Evolutionary conservation across 2,113 vertebrate genomes (phyloP).

Genomic region (Conger conger): DNA sequence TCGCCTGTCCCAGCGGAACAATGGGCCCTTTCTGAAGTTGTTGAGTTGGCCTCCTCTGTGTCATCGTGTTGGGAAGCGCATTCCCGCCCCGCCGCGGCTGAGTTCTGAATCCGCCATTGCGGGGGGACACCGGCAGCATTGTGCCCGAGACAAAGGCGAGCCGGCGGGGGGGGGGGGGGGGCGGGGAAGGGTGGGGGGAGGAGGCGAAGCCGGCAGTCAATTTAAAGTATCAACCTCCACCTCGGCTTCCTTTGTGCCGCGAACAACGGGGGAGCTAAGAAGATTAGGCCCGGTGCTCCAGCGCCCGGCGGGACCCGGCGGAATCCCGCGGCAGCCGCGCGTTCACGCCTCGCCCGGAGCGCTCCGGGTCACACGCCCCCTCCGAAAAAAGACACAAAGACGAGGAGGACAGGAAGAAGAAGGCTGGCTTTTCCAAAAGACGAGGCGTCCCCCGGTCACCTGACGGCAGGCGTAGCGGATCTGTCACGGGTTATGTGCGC

Average conservation of each 20-base stretch:
- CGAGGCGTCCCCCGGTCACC: no score
- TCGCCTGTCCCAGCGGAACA: neutral
- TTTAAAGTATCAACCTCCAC: slow-evolving; percentile 22
- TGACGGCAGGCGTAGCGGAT: no score
- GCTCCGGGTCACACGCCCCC: neutral
- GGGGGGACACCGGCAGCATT: neutral
- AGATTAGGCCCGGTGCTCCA: slow-evolving; percentile 9
- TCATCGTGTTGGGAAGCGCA: neutral
- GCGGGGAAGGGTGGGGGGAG: no score
- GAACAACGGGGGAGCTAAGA: slow-evolving; percentile 11
- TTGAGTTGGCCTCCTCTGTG: neutral
- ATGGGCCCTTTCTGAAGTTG: neutral
- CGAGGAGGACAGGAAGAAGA: no score
- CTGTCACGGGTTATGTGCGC: no score
- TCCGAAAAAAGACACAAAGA: no score
- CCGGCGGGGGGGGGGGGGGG: neutral
- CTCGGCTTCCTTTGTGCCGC: neutral
- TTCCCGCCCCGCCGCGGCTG: neutral
- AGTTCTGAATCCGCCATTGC: neutral
- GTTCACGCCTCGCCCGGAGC: neutral
- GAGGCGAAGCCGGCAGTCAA: slow-evolving; percentile 4
- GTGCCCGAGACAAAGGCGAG: slow-evolving; percentile 2
- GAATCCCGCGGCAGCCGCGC: neutral
- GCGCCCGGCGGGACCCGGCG: neutral
- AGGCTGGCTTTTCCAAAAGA: no score